These are phyloP conservation scores for Coranthus polyacanthus DNA, from an alignment of 2,797 vertebrate species.

Conservation along the genomic window DNA sequence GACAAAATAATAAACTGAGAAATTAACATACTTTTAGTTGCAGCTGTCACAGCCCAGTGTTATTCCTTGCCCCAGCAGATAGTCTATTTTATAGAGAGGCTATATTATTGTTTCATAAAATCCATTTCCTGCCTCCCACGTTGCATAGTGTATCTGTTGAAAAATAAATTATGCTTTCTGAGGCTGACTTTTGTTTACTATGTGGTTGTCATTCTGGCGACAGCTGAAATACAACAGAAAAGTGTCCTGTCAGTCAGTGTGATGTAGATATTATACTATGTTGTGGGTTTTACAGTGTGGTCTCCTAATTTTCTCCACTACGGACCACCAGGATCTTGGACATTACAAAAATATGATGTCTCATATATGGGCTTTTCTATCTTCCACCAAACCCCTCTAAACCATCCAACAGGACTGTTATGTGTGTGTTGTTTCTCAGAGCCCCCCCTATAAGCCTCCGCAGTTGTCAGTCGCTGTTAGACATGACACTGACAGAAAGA, in stretches of 20 bases:
- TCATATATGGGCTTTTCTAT: neutral
- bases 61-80: neutral
- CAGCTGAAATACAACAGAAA: conserved; percentile 7
- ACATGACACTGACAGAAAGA: conserved; percentile 22
- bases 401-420: conserved; percentile 3
- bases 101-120: conserved; percentile 35
- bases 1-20: too few relatives aligned
- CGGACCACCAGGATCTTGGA: neutral
- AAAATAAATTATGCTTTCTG: conserved; percentile 32
- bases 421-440: conserved; percentile 11
- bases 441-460: conserved; percentile 4
- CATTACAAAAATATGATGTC: conserved; percentile 1
- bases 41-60: too few relatives aligned
- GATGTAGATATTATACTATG: conserved; percentile 1
- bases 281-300: neutral
- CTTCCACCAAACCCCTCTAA: neutral
- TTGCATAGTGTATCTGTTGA: conserved; percentile 31
- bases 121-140: conserved; percentile 12
- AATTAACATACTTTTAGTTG: too few relatives aligned
- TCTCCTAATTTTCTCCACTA: neutral
- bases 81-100: conserved; percentile 3
- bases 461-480: conserved; percentile 20
- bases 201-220: conserved; percentile 17
- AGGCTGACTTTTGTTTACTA: conserved; percentile 38
- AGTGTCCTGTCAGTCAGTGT: conserved; percentile 18